These are phyloP conservation scores for Zaprionus ornatus DNA, from an alignment of 1,140 invertebrate genomes.

Conservation along the genomic window DNA sequence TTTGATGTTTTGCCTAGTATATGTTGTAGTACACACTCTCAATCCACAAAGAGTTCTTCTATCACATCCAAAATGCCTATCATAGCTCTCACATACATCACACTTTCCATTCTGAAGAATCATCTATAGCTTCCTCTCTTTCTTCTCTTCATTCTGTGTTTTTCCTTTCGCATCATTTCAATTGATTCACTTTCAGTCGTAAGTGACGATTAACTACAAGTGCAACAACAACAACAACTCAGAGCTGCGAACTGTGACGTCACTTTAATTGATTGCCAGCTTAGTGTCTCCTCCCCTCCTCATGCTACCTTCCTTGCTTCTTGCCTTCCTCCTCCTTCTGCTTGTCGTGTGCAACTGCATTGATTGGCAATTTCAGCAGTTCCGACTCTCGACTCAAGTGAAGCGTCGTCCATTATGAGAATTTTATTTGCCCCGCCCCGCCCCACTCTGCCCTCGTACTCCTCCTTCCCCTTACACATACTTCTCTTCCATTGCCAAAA, in stretches of 20 bases:
- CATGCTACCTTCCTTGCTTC: no score
- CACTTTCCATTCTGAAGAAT: no score
- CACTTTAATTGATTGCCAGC: constrained; percentile 50
- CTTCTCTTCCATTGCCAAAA: background rate
- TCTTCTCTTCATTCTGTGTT: background rate
- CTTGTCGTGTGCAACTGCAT: constrained; percentile 22
- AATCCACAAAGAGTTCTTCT: no score
- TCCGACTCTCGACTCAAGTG: constrained; percentile 45
- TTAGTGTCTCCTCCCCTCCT: constrained; percentile 6
- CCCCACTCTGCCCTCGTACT: background rate
- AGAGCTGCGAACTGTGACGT: constrained; percentile 11
- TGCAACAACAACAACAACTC: background rate
- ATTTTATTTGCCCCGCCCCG: constrained; percentile 27
- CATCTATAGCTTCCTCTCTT: background rate
- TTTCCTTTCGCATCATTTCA: background rate
- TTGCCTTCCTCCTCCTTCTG: background rate
- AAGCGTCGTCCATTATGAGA: constrained; percentile 37
- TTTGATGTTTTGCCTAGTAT: no score
- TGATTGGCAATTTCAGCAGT: constrained; percentile 48
- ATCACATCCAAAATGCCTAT: no score
- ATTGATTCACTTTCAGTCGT: constrained; percentile 1
- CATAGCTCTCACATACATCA: no score
- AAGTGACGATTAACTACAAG: background rate
- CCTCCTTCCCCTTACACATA: background rate
- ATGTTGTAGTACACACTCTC: no score